These are phyloP conservation scores for Drosophila bifasciata DNA, from an alignment of 1,140 invertebrate genomes.

Conservation along the genomic window DNA sequence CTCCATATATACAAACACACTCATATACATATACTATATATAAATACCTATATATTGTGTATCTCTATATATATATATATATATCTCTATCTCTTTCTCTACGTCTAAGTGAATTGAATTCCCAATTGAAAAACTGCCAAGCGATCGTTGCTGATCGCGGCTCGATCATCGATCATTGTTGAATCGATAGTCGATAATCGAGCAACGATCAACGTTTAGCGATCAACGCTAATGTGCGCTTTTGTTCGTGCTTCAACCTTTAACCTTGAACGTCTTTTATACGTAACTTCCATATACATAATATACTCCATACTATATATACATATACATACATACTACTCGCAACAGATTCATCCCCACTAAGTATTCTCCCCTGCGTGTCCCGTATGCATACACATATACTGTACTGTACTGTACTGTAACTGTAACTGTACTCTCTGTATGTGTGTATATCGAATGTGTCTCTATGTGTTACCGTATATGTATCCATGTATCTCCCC, in stretches of 20 bases:
- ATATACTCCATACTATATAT: constrained; percentile 26
- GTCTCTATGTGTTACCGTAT: constrained; percentile 27
- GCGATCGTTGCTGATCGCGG: constrained; percentile 14
- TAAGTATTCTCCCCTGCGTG: neutral
- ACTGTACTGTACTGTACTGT: too few species aligned
- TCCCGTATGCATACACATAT: constrained; percentile 8
- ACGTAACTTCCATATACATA: constrained; percentile 33
- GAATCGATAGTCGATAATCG: neutral
- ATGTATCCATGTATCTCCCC: constrained; percentile 1
- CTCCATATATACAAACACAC: neutral
- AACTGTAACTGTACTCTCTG: too few species aligned
- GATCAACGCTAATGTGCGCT: constrained; percentile 65
- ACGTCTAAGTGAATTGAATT: constrained; percentile 43
- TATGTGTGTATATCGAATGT: constrained; percentile 18
- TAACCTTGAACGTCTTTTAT: constrained; percentile 65
- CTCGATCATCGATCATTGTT: neutral
- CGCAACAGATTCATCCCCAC: constrained; percentile 16
- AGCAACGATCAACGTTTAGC: constrained; percentile 16
- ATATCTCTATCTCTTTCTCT: constrained; percentile 33
- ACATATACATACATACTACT: constrained; percentile 16
- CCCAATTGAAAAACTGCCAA: constrained; percentile 46
- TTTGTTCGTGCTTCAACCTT: constrained; percentile 67
- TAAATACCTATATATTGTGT: constrained; percentile 36
- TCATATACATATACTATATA: neutral
- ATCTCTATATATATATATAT: constrained; percentile 25